phyloP scores from a whole-genome alignment of 2,888 invertebrate genomes.

The Crioceris asparagi region DNA sequence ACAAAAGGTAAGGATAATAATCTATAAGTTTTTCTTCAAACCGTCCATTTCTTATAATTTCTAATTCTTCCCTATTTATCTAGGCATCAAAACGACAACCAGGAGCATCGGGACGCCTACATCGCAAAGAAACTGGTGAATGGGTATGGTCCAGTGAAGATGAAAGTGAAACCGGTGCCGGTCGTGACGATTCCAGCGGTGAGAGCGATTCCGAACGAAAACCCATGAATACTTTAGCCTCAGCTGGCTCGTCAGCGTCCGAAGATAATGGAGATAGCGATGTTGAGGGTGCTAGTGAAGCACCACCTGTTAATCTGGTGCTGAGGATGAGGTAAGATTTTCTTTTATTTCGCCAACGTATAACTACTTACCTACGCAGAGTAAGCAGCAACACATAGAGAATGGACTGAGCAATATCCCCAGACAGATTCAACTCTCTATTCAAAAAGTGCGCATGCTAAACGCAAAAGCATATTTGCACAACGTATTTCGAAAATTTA shows the following conservation, averaged over 20 bases:
- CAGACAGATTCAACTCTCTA: no score
- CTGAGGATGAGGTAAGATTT: constrained; percentile 66
- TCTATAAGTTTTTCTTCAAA: not conserved
- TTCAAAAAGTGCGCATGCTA: no score
- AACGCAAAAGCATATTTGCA: no score
- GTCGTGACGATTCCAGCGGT: constrained; percentile 36
- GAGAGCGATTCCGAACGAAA: constrained; percentile 43
- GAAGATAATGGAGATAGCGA: no score
- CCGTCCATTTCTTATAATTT: not conserved
- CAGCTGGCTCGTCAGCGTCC: constrained; percentile 36
- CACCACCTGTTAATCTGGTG: constrained; percentile 63
- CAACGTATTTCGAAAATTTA: no score
- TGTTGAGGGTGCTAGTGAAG: constrained; percentile 30
- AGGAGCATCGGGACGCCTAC: constrained; percentile 74
- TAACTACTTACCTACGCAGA: no score
- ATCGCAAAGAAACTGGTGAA: constrained; percentile 90
- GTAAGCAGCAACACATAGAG: no score
- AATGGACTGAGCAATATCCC: no score
- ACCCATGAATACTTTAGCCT: constrained; percentile 39
- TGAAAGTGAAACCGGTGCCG: constrained; percentile 62
- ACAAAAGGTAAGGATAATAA: constrained; percentile 56
- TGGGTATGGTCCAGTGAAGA: constrained; percentile 99
- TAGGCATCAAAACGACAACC: constrained; percentile 69
- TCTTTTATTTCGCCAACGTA: no score
- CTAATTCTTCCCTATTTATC: constrained; percentile 1